Evolutionary conservation across 1,140 invertebrate genomes (phyloP).

Genomic region (Pemphigus obesinymphae): DNA sequence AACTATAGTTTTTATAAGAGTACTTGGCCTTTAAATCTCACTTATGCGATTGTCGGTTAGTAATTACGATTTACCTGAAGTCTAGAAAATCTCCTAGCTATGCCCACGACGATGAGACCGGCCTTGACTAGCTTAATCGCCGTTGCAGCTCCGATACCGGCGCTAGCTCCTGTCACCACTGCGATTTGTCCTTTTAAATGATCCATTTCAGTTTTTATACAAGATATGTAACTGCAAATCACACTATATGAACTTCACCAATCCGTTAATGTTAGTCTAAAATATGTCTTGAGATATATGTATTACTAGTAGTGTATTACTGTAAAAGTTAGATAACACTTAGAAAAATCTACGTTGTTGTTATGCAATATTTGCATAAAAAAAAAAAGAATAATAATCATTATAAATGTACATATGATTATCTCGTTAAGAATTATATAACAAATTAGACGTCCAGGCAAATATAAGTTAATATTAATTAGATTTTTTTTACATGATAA

Average conservation of each 20-base stretch:
- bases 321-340: neutral
- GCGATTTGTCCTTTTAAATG: slow-evolving; percentile 63
- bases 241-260: neutral
- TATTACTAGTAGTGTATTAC: too few species aligned
- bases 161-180: slow-evolving; percentile 68
- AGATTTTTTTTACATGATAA: too few species aligned
- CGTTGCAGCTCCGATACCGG: slow-evolving; percentile 64
- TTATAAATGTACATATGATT: neutral
- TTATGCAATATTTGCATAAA: neutral
- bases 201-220: slow-evolving; percentile 62
- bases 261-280: too few species aligned
- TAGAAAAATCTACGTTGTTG: neutral
- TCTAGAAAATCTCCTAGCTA: slow-evolving; percentile 60
- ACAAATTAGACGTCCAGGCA: too few species aligned
- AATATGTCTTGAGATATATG: neutral
- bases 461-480: too few species aligned
- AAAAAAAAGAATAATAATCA: too few species aligned
- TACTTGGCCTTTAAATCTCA: too few species aligned
- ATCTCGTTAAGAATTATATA: neutral
- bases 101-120: slow-evolving; percentile 64
- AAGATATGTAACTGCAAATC: neutral
- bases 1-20: too few species aligned
- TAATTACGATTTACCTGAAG: slow-evolving; percentile 51
- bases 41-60: too few species aligned
- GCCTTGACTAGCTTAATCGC: slow-evolving; percentile 55